Conservation (phyloP, 1,140 invertebrate genomes). For the Gonatopus flavifemur region DNA sequence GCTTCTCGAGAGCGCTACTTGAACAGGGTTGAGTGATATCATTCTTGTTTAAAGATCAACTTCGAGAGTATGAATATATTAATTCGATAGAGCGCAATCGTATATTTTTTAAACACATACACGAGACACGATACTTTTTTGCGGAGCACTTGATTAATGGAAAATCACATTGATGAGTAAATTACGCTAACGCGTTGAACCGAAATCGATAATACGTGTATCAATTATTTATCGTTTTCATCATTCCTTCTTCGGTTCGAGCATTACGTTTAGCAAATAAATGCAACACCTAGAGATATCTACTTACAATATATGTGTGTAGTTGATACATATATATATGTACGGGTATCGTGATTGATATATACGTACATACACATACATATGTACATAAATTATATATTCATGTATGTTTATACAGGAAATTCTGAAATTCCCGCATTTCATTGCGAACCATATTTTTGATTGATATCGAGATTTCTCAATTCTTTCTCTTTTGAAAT, state of each 20-base stretch:
- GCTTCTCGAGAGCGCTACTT: conserved; percentile 24
- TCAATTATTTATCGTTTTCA: neutral
- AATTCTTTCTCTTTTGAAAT: too few species aligned
- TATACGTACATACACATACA: conserved; percentile 18
- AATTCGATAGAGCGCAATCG: conserved; percentile 45
- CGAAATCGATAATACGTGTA: conserved; percentile 15
- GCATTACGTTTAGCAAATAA: conserved; percentile 33
- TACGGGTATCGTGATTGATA: conserved; percentile 19
- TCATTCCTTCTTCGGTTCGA: conserved; percentile 15
- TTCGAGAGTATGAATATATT: conserved; percentile 42
- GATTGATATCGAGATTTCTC: too few species aligned
- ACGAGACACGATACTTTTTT: conserved; percentile 55
- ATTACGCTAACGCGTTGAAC: conserved; percentile 29
- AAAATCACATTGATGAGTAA: conserved; percentile 56
- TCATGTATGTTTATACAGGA: conserved; percentile 30
- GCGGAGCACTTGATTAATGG: conserved; percentile 47
- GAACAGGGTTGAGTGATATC: conserved; percentile 37
- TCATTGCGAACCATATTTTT: too few species aligned
- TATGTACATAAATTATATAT: conserved; percentile 29
- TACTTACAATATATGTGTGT: conserved; percentile 40
- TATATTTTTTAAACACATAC: conserved; percentile 47
- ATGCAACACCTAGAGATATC: conserved; percentile 37
- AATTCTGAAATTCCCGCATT: too few species aligned
- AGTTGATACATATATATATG: too few species aligned
- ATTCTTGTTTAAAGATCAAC: conserved; percentile 43